Percentiles rank a stretch among this genome's conserved stretches.
These are phyloP conservation scores for Myoxocephalus aenaeus DNA, from an alignment of 2,797 vertebrate species.

Conservation along the genomic window DNA sequence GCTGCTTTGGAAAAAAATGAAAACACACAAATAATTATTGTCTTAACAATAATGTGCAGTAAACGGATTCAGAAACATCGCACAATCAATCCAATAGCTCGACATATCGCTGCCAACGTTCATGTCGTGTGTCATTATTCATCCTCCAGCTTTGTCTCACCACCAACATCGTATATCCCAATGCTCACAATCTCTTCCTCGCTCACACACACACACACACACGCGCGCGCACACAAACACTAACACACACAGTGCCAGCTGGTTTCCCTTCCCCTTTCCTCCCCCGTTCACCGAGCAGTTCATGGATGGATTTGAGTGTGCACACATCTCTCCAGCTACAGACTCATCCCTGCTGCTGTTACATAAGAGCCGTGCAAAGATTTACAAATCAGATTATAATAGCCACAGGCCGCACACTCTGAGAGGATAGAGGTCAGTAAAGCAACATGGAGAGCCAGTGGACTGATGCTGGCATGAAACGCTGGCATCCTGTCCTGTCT, in stretches of 20 bases:
- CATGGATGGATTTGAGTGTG: slow-evolving; percentile 49
- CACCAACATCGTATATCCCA: slow-evolving; percentile 23
- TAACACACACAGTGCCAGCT: slow-evolving; percentile 64
- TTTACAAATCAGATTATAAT: slow-evolving; percentile 81
- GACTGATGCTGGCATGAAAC: slow-evolving; percentile 33
- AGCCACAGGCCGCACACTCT: slow-evolving; percentile 55
- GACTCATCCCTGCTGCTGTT: slow-evolving; percentile 71
- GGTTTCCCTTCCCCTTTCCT: slow-evolving; percentile 36
- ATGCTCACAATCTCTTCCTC: slow-evolving; percentile 40
- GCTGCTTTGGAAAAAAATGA: background rate
- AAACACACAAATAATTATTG: background rate
- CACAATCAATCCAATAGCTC: background rate
- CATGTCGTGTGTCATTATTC: slow-evolving; percentile 22
- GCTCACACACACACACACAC: slow-evolving; percentile 22
- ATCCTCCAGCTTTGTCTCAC: slow-evolving; percentile 55
- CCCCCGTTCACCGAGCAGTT: slow-evolving; percentile 19
- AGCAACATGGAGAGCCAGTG: slow-evolving; percentile 51
- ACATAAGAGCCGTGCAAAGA: slow-evolving; percentile 77
- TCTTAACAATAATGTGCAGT: background rate
- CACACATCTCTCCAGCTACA: slow-evolving; percentile 52
- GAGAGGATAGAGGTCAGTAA: slow-evolving; percentile 69
- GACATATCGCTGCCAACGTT: slow-evolving; percentile 2
- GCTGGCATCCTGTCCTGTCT: slow-evolving; percentile 27
- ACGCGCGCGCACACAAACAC: slow-evolving; percentile 19
- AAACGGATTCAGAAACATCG: background rate